A percentile compares a stretch with the other conserved stretches of the same genome.
Evolutionary conservation across 1,140 invertebrate genomes (phyloP).

Genomic region (Heterodera schachtii): DNA sequence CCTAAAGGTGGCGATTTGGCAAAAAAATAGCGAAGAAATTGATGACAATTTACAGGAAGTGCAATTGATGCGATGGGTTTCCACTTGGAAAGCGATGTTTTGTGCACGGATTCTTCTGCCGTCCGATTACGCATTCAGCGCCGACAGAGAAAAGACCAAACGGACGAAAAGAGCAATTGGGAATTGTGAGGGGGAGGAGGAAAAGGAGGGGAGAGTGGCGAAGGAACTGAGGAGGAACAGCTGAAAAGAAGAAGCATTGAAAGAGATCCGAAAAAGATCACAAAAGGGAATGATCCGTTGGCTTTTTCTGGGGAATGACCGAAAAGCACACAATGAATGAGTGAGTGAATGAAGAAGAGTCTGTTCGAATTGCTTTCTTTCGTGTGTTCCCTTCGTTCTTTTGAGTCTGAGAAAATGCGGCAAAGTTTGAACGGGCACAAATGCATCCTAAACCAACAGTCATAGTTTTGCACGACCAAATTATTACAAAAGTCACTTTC

Average conservation of each 20-base stretch:
- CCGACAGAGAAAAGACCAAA: constrained; percentile 1
- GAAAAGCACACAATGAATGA: too few relatives aligned
- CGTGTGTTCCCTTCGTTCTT: background rate
- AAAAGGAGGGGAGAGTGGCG: background rate
- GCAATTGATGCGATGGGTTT: constrained; percentile 48
- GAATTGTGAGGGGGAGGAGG: background rate
- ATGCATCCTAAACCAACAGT: constrained; percentile 22
- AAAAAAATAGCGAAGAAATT: constrained; percentile 16
- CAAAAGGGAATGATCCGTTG: background rate
- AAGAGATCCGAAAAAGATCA: too few relatives aligned
- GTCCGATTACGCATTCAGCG: constrained; percentile 33
- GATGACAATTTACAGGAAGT: constrained; percentile 39
- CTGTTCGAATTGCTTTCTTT: background rate
- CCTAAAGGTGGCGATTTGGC: background rate
- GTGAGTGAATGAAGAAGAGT: too few relatives aligned
- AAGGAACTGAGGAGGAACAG: background rate
- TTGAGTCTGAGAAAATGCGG: constrained; percentile 24
- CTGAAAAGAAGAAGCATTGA: too few relatives aligned
- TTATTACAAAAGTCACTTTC: background rate
- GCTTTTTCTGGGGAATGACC: too few relatives aligned
- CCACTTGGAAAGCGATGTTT: constrained; percentile 50
- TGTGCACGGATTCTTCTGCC: constrained; percentile 46
- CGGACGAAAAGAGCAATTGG: background rate
- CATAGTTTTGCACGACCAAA: background rate
- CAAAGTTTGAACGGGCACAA: constrained; percentile 37